These are phyloP conservation scores for Drosophila pectinifera DNA, from an alignment of 1,140 invertebrate species.

Conservation along the genomic window DNA sequence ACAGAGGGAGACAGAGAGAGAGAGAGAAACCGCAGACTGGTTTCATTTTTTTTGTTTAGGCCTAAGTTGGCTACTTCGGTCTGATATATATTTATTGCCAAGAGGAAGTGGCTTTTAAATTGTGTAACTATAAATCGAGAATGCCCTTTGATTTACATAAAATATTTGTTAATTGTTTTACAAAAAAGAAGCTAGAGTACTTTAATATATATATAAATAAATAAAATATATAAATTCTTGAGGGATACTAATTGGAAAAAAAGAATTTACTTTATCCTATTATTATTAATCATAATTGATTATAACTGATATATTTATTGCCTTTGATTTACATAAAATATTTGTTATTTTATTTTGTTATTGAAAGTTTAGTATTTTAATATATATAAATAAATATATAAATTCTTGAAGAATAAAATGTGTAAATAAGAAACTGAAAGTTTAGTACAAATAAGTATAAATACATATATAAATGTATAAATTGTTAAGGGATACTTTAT, in stretches of 20 bases:
- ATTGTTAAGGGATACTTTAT: too few species aligned
- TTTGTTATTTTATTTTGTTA: background rate
- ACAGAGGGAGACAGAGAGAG: background rate
- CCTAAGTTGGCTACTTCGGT: constrained; percentile 29
- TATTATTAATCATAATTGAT: too few species aligned
- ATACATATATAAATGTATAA: too few species aligned
- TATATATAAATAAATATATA: background rate
- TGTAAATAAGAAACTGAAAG: too few species aligned
- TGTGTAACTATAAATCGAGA: constrained; percentile 7
- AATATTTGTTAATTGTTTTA: constrained; percentile 1
- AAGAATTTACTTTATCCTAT: too few species aligned
- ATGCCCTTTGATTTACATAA: constrained; percentile 3
- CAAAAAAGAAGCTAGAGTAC: background rate
- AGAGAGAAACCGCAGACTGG: constrained; percentile 34
- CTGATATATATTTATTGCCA: constrained; percentile 9
- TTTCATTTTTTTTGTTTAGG: constrained; percentile 52
- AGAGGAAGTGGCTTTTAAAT: constrained; percentile 17
- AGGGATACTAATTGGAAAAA: too few species aligned
- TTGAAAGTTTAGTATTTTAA: background rate
- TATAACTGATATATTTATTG: too few species aligned
- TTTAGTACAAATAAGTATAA: too few species aligned
- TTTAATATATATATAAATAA: too few species aligned
- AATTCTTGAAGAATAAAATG: too few species aligned
- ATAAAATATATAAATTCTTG: background rate
- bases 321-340: constrained; percentile 7